Percentiles rank a stretch among this genome's conserved stretches.
These are phyloP conservation scores for Erebia palarica DNA, from an alignment of 2,888 invertebrate species.

Conservation along the genomic window DNA sequence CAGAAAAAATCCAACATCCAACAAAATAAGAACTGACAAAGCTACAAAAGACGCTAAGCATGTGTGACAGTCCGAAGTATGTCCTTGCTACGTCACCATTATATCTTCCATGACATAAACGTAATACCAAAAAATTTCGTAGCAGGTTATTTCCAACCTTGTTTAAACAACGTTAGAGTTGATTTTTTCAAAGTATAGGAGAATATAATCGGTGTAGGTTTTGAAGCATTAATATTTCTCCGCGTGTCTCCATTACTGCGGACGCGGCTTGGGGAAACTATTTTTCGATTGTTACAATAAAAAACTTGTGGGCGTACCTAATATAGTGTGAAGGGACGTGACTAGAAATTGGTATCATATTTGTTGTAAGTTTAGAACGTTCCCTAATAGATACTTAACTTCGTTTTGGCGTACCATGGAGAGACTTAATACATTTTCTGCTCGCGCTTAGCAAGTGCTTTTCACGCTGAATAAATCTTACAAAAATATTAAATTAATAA, in stretches of 20 bases:
- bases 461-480: too few relatives aligned
- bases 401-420: not conserved
- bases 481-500: too few relatives aligned
- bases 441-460: not conserved
- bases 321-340: slow-evolving; percentile 38
- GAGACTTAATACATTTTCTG: not conserved
- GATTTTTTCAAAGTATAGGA: slow-evolving; percentile 2
- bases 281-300: slow-evolving; percentile 40
- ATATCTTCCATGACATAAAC: slow-evolving; percentile 3
- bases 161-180: not conserved
- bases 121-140: not conserved
- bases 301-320: slow-evolving; percentile 37
- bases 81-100: slow-evolving; percentile 24
- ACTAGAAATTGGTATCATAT: slow-evolving; percentile 31
- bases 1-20: slow-evolving; percentile 19
- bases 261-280: slow-evolving; percentile 37
- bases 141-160: slow-evolving; percentile 1
- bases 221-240: slow-evolving; percentile 39
- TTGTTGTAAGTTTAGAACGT: slow-evolving; percentile 16
- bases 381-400: not conserved
- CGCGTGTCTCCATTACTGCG: slow-evolving; percentile 35
- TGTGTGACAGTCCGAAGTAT: slow-evolving; percentile 25
- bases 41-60: slow-evolving; percentile 28
- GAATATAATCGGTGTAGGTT: slow-evolving; percentile 28
- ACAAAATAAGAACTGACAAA: slow-evolving; percentile 26